Conservation (phyloP, 2,113 vertebrate genomes). For the Ibidorhyncha struthersii region DNA sequence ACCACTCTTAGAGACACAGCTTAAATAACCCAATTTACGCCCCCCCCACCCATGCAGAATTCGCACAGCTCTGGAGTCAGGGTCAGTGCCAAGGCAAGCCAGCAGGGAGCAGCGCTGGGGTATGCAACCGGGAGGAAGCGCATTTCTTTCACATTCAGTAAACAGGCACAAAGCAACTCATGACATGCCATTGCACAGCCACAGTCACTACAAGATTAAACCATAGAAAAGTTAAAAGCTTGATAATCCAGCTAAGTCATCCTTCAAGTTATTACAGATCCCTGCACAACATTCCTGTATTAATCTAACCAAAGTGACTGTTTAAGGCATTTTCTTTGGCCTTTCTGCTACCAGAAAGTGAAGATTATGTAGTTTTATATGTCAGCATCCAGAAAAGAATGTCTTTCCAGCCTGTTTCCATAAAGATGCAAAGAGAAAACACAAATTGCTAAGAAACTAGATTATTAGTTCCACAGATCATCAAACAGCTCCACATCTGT, state of each 20-base stretch:
- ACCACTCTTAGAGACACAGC: neutral
- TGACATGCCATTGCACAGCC: neutral
- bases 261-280: conserved; percentile 11
- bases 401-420: neutral
- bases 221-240: neutral
- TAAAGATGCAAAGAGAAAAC: neutral
- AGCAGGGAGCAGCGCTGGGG: neutral
- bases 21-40: neutral
- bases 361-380: neutral
- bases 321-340: conserved; percentile 59
- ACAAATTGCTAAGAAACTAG: neutral
- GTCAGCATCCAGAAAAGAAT: neutral
- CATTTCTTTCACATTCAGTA: neutral
- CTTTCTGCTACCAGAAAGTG: conserved; percentile 4
- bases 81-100: neutral
- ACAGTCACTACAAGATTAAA: neutral
- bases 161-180: neutral
- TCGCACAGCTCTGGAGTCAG: neutral
- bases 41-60: no score
- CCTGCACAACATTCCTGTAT: neutral
- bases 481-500: neutral
- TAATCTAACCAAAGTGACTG: neutral
- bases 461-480: neutral
- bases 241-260: neutral
- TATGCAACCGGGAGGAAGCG: neutral